phyloP scores from a whole-genome alignment of 2,888 invertebrate species.

The Euplagia quadripunctaria region DNA sequence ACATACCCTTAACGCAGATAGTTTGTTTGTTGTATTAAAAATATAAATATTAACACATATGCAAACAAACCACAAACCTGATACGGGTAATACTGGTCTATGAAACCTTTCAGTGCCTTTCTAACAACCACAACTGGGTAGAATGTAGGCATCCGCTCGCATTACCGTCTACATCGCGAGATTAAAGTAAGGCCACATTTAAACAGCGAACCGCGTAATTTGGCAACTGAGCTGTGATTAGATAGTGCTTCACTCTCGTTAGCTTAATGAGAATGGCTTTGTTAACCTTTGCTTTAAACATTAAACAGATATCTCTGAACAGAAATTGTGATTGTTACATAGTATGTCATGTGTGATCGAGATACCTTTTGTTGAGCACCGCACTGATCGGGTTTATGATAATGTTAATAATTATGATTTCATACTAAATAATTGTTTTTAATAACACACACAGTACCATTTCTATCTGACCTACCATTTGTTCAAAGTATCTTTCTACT shows the following conservation, averaged over 20 bases:
- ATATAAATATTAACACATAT: slow-evolving; percentile 17
- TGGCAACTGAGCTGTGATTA: slow-evolving; percentile 85
- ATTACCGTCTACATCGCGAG: slow-evolving; percentile 70
- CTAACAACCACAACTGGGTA: slow-evolving; percentile 49
- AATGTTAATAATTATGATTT: not conserved
- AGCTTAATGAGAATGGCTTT: slow-evolving; percentile 81
- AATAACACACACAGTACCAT: no score
- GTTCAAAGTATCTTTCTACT: no score
- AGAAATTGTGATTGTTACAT: slow-evolving; percentile 47
- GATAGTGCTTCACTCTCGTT: slow-evolving; percentile 84
- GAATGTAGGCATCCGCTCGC: slow-evolving; percentile 55
- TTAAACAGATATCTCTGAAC: slow-evolving; percentile 63
- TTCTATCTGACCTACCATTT: no score
- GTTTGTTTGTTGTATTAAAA: not conserved
- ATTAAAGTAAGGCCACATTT: slow-evolving; percentile 83
- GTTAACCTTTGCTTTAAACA: slow-evolving; percentile 76
- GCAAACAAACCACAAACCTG: slow-evolving; percentile 18
- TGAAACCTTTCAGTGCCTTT: slow-evolving; percentile 30
- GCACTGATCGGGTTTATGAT: slow-evolving; percentile 20
- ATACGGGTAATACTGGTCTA: slow-evolving; percentile 19
- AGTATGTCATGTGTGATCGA: slow-evolving; percentile 41
- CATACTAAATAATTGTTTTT: not conserved
- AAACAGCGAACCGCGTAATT: slow-evolving; percentile 83
- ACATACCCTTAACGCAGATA: not conserved
- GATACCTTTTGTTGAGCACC: slow-evolving; percentile 20